phyloP scores from a whole-genome alignment of 1,140 invertebrate genomes.

The Temnothorax curvispinosus region DNA sequence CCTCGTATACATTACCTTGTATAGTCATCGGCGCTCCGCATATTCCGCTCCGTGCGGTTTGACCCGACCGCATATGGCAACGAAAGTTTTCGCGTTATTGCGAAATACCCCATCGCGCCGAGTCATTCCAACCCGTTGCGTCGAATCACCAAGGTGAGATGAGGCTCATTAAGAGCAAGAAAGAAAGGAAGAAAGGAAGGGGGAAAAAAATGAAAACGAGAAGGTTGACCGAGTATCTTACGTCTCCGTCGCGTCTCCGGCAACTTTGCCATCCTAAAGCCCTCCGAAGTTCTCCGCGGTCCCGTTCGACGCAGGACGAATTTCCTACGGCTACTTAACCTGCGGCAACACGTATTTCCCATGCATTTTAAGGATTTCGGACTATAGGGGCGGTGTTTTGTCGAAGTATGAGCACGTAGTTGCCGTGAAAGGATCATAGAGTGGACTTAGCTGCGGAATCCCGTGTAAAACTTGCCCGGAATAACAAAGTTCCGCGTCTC shows the following conservation, averaged over 20 bases:
- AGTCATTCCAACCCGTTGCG: slow-evolving; percentile 22
- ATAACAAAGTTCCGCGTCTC: slow-evolving; percentile 82
- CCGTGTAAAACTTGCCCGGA: slow-evolving; percentile 84
- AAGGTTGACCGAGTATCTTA: slow-evolving; percentile 33
- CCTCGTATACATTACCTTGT: slow-evolving; percentile 29
- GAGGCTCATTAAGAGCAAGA: background rate
- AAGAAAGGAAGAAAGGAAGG: background rate
- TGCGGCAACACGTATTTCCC: slow-evolving; percentile 83
- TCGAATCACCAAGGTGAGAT: slow-evolving; percentile 1
- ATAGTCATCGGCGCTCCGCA: slow-evolving; percentile 41
- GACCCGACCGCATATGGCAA: slow-evolving; percentile 33
- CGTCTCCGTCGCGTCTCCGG: slow-evolving; percentile 38
- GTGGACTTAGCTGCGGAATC: slow-evolving; percentile 85
- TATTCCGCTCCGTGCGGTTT: background rate
- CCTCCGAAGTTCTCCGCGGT: slow-evolving; percentile 55
- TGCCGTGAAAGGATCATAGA: slow-evolving; percentile 85
- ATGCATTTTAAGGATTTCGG: slow-evolving; percentile 85
- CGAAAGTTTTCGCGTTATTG: slow-evolving; percentile 44
- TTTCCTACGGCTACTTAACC: slow-evolving; percentile 79
- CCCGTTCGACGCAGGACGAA: slow-evolving; percentile 76
- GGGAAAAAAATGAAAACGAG: background rate
- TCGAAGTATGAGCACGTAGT: slow-evolving; percentile 86
- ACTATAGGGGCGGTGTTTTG: slow-evolving; percentile 82
- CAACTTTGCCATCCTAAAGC: slow-evolving; percentile 58
- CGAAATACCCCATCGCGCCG: slow-evolving; percentile 26